A percentile compares a stretch with the other conserved stretches of the same genome.
Evolutionary conservation across 2,888 invertebrate genomes (phyloP).

Genomic region (Drosophila buzzatii): DNA sequence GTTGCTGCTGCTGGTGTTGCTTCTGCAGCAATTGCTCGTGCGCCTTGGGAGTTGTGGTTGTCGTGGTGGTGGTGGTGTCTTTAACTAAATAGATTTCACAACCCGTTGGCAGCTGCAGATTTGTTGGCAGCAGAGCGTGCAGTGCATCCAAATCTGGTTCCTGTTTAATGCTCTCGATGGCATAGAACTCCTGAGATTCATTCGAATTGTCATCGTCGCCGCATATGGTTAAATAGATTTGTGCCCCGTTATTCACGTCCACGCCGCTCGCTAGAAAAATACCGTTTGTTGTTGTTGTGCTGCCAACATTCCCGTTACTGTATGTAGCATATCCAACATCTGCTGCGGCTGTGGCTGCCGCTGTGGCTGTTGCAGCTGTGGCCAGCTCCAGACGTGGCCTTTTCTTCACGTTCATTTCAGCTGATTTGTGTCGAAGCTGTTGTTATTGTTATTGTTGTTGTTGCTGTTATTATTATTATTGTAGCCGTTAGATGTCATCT

Average conservation of each 20-base stretch:
- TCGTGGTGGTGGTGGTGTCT: conserved; percentile 35
- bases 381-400: conserved; percentile 72
- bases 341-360: conserved; percentile 43
- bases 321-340: conserved; percentile 23
- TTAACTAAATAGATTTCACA: conserved; percentile 83
- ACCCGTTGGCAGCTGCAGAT: conserved; percentile 78
- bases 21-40: conserved; percentile 29
- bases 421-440: conserved; percentile 20
- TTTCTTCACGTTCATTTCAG: conserved; percentile 67
- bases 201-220: conserved; percentile 76
- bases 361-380: conserved; percentile 46
- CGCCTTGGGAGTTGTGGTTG: conserved; percentile 1
- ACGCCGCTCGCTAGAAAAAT: conserved; percentile 53
- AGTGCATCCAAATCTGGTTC: conserved; percentile 75
- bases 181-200: conserved; percentile 79
- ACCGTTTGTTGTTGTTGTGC: conserved; percentile 21
- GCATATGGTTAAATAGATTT: conserved; percentile 78
- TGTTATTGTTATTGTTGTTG: conserved; percentile 13
- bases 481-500: conserved; percentile 38
- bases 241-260: conserved; percentile 57
- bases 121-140: conserved; percentile 69
- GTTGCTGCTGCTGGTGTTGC: conserved; percentile 15
- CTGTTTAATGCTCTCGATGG: conserved; percentile 77
- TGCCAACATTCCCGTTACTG: conserved; percentile 16
- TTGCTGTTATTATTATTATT: conserved; percentile 11